Evolutionary conservation across 2,888 invertebrate species (phyloP), one percentile per base, ranked within the genome.

Genomic region (Stenoptilia bipunctidactyla): DNA sequence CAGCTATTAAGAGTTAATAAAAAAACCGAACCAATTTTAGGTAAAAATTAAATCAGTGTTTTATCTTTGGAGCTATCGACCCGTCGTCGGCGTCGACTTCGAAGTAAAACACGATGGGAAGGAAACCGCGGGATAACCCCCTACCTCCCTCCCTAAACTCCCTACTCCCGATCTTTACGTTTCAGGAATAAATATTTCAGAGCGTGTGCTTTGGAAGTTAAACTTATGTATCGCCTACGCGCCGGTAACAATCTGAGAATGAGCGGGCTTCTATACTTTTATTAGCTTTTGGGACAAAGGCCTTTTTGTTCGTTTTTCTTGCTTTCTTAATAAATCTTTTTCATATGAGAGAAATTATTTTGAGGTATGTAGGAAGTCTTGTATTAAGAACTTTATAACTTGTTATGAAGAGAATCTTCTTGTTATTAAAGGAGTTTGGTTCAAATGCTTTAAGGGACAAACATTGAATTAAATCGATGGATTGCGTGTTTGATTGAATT

Each of bases 181-280:
- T 82, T 82, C 80, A 80, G 79, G 82, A 82, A 83, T 83, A 82
- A 82, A 83, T 83, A 83, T 82, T 83, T 82, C 82, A 83, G 82
- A 82, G 79, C 80, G 79, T 82, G 80, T 82, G 82, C 82, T 82
- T 76, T 70, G 79, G 73, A 82, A 82, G 77, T 82, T 77, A 73
- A 70, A 76, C 79, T 76, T 82, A 80, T 82, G 77, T 82, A 80
- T 80, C 77, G 80, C 72, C 69, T 66, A 62, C 66, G 67, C 56
- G 49, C n/a, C n/a, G 76, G 80, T 71, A 74, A 76, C 79, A 80
- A 76, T 80, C 74, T 77, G 68, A 76, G 75, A 77, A 79, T 72
- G 70, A 71, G 73, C 71, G 71, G 66, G 60, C 65, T 54, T 55
- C 61, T 62, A 61, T 62, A 66, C 69, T 73, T 77, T 75, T 75